Conservation (phyloP, 2,113 vertebrate genomes). For the Dryoscopus gambensis region DNA sequence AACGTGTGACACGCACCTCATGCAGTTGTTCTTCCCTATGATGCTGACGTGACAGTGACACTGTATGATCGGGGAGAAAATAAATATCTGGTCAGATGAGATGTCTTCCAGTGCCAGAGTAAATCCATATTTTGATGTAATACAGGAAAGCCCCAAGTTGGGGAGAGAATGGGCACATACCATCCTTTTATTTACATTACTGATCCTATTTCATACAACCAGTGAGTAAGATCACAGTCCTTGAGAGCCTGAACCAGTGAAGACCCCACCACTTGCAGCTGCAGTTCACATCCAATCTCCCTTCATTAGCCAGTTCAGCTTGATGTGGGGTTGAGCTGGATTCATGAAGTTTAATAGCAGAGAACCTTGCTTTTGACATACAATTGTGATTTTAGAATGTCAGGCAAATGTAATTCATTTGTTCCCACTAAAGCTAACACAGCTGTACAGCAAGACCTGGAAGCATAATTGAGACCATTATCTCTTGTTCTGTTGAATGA, state of each 20-base stretch:
- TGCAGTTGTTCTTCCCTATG: background rate
- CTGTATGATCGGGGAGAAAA: background rate
- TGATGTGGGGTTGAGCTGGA: background rate
- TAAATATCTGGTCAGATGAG: background rate
- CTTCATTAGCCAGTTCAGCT: background rate
- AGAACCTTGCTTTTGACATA: background rate
- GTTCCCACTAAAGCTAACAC: background rate
- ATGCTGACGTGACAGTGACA: background rate
- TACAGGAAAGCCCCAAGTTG: background rate
- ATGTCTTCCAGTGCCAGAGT: background rate
- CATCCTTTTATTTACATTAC: background rate
- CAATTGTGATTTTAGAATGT: background rate
- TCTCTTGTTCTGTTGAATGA: background rate
- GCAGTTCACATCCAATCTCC: background rate
- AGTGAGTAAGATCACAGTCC: background rate
- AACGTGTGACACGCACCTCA: background rate
- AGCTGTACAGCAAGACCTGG: background rate
- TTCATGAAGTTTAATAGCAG: background rate
- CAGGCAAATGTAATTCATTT: background rate
- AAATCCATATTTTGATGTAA: background rate
- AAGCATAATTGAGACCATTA: background rate
- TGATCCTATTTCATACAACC: background rate
- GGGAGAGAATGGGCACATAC: background rate
- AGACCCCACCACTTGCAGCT: fast-evolving
- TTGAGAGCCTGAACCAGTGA: background rate